phyloP scores from a whole-genome alignment of 2,888 invertebrate species.

The Drosophila infuscata region DNA sequence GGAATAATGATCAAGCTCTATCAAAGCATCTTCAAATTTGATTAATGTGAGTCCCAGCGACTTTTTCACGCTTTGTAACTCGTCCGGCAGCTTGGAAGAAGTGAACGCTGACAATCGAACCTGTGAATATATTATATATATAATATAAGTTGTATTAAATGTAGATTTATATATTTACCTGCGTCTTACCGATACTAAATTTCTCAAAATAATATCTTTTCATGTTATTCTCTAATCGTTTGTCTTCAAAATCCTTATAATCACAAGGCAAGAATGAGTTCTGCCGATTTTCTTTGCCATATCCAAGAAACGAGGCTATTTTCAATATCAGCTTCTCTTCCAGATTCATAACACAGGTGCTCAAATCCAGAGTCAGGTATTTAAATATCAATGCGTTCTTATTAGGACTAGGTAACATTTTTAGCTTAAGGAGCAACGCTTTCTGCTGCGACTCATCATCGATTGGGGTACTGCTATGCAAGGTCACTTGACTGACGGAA shows the following conservation, averaged over 20 bases:
- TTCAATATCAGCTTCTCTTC: slow-evolving; percentile 94
- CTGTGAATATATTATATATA: slow-evolving; percentile 83
- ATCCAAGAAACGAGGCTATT: slow-evolving; percentile 88
- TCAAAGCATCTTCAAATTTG: slow-evolving; percentile 98
- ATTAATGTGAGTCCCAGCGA: slow-evolving; percentile 95
- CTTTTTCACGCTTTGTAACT: slow-evolving; percentile 92
- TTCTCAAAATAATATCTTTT: slow-evolving; percentile 95
- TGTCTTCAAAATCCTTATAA: slow-evolving; percentile 91
- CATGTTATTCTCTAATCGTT: slow-evolving; percentile 92
- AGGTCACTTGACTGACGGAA: slow-evolving; percentile 92
- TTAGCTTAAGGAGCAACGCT: slow-evolving; percentile 92
- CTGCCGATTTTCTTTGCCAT: slow-evolving; percentile 87
- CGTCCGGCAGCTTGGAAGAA: slow-evolving; percentile 91
- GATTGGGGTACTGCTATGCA: slow-evolving; percentile 89
- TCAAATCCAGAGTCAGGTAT: slow-evolving; percentile 92
- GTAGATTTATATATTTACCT: slow-evolving; percentile 85
- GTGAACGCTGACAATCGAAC: slow-evolving; percentile 96
- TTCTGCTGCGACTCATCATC: slow-evolving; percentile 86
- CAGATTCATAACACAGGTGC: slow-evolving; percentile 93
- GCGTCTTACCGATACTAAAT: slow-evolving; percentile 91
- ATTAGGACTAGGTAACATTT: slow-evolving; percentile 89
- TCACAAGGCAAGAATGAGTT: slow-evolving; percentile 91
- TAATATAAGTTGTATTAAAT: not conserved
- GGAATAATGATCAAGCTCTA: slow-evolving; percentile 95
- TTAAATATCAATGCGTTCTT: slow-evolving; percentile 95